Percentiles rank a stretch among this genome's conserved stretches.
phyloP scores from a whole-genome alignment of 2,113 vertebrate genomes.

The Phoxinus phoxinus region DNA sequence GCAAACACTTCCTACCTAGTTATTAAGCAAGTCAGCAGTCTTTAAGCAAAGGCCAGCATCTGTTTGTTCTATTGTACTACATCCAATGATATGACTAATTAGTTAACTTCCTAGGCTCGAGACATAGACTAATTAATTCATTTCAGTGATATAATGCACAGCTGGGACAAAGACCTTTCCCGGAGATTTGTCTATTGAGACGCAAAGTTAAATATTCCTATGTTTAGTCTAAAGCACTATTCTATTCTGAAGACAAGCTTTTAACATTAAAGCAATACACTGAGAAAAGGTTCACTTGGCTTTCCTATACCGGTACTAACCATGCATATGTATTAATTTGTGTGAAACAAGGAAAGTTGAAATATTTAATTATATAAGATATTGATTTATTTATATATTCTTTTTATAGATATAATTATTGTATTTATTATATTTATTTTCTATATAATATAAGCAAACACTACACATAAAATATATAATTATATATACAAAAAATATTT shows the following conservation, averaged over 20 bases:
- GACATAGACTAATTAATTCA: slow-evolving; percentile 5
- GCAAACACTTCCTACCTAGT: slow-evolving; percentile 4
- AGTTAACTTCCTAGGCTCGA: background rate
- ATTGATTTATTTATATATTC: background rate
- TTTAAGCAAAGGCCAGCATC: slow-evolving; percentile 23
- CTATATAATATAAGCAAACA: no score
- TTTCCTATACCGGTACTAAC: background rate
- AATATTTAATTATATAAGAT: background rate
- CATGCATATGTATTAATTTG: background rate
- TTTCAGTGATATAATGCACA: background rate
- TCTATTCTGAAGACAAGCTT: background rate
- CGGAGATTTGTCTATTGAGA: background rate
- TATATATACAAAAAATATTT: no score
- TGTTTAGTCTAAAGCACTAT: background rate
- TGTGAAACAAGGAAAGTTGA: background rate
- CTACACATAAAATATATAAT: no score
- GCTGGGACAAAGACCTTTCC: background rate
- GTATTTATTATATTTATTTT: background rate
- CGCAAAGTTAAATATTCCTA: background rate
- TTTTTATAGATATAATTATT: no score
- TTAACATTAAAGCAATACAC: background rate
- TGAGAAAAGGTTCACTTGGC: background rate
- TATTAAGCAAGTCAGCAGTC: slow-evolving; percentile 18
- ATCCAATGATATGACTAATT: slow-evolving; percentile 16
- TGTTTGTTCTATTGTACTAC: slow-evolving; percentile 20